phyloP scores from a whole-genome alignment of 2,797 vertebrate genomes.

The Acipenser ruthenus region DNA sequence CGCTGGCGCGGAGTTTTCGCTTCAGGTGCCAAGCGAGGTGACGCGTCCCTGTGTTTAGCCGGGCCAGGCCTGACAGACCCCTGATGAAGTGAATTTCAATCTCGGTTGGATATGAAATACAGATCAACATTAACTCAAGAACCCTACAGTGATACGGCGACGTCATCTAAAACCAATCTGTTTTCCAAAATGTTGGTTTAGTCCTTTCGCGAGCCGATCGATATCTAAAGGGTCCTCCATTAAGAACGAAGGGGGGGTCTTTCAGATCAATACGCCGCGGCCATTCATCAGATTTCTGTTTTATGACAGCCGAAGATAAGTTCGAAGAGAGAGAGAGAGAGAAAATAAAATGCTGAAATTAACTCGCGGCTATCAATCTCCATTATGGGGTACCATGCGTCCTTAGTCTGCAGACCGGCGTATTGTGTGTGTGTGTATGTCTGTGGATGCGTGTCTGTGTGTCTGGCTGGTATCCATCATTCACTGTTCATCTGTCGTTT shows the following conservation, averaged over 20 bases:
- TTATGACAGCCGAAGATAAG: background rate
- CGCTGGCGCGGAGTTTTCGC: too few species aligned
- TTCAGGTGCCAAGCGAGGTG: too few species aligned
- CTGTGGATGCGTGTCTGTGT: too few species aligned
- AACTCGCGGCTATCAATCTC: too few species aligned
- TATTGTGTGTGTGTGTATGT: too few species aligned
- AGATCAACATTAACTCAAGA: background rate
- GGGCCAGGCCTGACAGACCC: too few species aligned
- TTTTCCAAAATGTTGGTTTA: background rate
- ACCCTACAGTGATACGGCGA: background rate
- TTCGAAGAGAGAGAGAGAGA: constrained; percentile 22
- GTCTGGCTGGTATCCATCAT: too few species aligned
- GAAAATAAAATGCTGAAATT: constrained; percentile 10
- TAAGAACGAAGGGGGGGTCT: background rate
- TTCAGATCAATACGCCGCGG: background rate
- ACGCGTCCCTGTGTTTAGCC: too few species aligned
- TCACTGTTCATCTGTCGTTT: too few species aligned
- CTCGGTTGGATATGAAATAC: background rate
- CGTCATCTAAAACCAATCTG: background rate
- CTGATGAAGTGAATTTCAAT: too few species aligned
- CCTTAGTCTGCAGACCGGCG: too few species aligned
- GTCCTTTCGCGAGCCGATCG: background rate
- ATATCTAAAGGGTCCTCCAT: background rate
- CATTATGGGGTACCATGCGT: too few species aligned
- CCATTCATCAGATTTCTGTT: background rate